Evolutionary conservation across 2,888 invertebrate species (phyloP).

Genomic region (Dryadula phaetusa): DNA sequence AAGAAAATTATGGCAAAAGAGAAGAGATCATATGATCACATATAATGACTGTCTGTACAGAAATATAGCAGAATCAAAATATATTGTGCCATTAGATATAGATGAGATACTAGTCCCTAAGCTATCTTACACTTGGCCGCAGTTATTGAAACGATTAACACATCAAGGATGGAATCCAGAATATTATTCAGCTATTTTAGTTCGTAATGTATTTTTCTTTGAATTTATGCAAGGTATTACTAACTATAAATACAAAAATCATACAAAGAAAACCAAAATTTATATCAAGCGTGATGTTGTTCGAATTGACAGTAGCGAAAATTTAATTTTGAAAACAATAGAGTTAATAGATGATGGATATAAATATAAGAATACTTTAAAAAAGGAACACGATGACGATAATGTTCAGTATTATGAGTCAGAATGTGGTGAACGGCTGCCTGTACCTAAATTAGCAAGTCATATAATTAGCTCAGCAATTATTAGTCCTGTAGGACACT

Average conservation of each 20-base stretch:
- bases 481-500: slow-evolving; percentile 86
- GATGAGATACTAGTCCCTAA: slow-evolving; percentile 90
- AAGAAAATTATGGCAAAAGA: slow-evolving; percentile 85
- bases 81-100: slow-evolving; percentile 88
- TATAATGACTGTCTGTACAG: slow-evolving; percentile 92
- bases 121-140: slow-evolving; percentile 82
- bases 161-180: slow-evolving; percentile 71
- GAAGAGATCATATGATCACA: slow-evolving; percentile 89
- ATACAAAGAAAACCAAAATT: slow-evolving; percentile 58
- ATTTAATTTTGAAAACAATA: slow-evolving; percentile 63
- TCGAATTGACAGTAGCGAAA: slow-evolving; percentile 57
- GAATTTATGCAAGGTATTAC: slow-evolving; percentile 75
- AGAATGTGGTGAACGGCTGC: slow-evolving; percentile 61
- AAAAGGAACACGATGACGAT: slow-evolving; percentile 46
- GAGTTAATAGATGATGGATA: slow-evolving; percentile 60
- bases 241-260: slow-evolving; percentile 55
- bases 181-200: slow-evolving; percentile 85
- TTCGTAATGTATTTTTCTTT: slow-evolving; percentile 89
- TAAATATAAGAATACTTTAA: slow-evolving; percentile 47
- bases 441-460: slow-evolving; percentile 73
- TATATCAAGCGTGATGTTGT: slow-evolving; percentile 76
- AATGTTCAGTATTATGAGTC: slow-evolving; percentile 53
- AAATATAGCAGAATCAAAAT: slow-evolving; percentile 86
- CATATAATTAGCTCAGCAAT: slow-evolving; percentile 82
- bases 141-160: slow-evolving; percentile 79